phyloP scores from a whole-genome alignment of 2,888 invertebrate genomes.

The Archips crataeganus region DNA sequence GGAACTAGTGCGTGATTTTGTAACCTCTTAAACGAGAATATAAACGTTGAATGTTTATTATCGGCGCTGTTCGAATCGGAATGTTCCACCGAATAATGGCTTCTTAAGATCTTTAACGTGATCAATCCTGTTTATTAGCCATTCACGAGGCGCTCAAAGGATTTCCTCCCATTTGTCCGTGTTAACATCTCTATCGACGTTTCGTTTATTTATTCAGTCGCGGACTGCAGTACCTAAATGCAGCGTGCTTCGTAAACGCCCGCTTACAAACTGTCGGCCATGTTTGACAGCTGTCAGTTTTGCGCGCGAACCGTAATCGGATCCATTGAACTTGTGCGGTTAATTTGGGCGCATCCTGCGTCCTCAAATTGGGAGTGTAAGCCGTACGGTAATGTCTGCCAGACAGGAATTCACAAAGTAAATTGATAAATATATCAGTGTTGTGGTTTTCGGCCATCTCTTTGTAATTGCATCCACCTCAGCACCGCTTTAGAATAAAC shows the following conservation, averaged over 20 bases:
- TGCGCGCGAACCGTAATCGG: constrained; percentile 43
- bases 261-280: constrained; percentile 32
- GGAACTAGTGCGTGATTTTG: background rate
- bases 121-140: constrained; percentile 21
- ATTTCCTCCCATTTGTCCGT: constrained; percentile 17
- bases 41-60: background rate
- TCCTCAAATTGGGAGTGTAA: constrained; percentile 23
- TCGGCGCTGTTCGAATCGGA: background rate
- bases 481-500: background rate
- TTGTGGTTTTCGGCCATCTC: background rate
- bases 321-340: constrained; percentile 22
- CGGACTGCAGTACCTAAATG: constrained; percentile 4
- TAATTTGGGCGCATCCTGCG: constrained; percentile 41
- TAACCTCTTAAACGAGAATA: background rate
- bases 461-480: too few relatives aligned
- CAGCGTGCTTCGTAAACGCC: constrained; percentile 8
- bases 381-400: background rate
- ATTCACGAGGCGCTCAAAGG: constrained; percentile 33
- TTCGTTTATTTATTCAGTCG: constrained; percentile 22
- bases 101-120: constrained; percentile 7
- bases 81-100: constrained; percentile 4
- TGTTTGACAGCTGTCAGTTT: constrained; percentile 50
- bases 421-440: background rate
- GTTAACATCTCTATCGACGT: constrained; percentile 23
- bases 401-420: background rate